These are phyloP conservation scores for Tinamus major DNA, from an alignment of 2,797 vertebrate genomes.

Conservation along the genomic window DNA sequence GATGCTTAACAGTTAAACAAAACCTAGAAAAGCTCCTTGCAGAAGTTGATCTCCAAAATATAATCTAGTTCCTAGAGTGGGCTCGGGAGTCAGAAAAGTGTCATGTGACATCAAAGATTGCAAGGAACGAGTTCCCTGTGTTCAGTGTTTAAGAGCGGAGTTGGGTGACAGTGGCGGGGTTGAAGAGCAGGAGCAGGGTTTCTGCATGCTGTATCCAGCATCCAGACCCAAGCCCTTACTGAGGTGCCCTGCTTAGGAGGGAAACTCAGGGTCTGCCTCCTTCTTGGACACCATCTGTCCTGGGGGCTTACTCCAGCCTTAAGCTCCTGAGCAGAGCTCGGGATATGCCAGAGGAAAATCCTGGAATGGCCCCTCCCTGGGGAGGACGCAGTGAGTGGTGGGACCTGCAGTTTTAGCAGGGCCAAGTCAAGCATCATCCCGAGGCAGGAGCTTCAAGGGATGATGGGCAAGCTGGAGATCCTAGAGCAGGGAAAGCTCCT, in stretches of 20 bases:
- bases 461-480: background rate
- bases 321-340: accelerated
- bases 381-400: background rate
- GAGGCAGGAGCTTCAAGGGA: background rate
- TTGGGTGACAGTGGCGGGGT: background rate
- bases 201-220: background rate
- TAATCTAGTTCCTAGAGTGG: background rate
- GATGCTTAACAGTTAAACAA: background rate
- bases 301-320: background rate
- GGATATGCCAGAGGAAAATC: background rate
- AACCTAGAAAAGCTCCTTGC: background rate
- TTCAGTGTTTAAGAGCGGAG: background rate
- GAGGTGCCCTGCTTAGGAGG: background rate
- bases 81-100: background rate
- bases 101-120: background rate
- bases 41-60: background rate
- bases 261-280: background rate
- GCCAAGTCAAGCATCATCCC: background rate
- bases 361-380: background rate
- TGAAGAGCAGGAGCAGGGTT: background rate
- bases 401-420: background rate
- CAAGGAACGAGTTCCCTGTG: background rate
- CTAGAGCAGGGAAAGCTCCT: background rate
- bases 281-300: background rate
- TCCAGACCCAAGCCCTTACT: background rate